phyloP scores from a whole-genome alignment of 2,113 vertebrate species.

The Accipiter cooperii region DNA sequence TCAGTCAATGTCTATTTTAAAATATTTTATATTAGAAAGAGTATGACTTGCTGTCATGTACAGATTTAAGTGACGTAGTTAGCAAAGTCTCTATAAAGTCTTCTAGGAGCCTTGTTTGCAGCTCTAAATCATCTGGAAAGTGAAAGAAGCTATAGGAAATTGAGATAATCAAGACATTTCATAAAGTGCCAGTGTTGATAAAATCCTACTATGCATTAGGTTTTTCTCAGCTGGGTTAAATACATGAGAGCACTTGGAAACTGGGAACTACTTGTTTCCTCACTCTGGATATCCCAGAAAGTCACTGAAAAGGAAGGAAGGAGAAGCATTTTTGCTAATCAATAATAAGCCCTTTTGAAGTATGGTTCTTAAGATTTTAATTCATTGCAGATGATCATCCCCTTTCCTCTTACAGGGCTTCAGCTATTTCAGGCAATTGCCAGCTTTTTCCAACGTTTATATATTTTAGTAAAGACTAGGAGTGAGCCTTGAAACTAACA shows the following conservation, averaged over 20 bases:
- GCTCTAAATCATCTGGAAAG: background rate
- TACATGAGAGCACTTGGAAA: background rate
- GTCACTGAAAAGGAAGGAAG: background rate
- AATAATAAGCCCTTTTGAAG: background rate
- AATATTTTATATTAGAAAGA: conserved; percentile 18
- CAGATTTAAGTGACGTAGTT: background rate
- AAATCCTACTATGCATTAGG: background rate
- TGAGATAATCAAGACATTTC: background rate
- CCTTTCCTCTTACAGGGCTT: background rate
- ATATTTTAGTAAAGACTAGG: background rate
- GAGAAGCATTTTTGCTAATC: background rate
- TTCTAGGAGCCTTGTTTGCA: background rate
- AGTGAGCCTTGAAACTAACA: background rate
- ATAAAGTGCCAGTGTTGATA: background rate
- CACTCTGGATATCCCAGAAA: background rate
- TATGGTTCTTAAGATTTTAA: background rate
- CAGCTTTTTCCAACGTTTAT: background rate
- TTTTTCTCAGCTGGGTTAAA: background rate
- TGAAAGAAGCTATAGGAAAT: background rate
- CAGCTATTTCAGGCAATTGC: background rate
- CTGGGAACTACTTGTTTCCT: background rate
- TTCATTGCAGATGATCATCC: background rate
- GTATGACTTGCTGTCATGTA: background rate
- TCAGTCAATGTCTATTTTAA: background rate
- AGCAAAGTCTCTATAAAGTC: background rate